Conservation (phyloP, 2,888 invertebrate genomes). For the Schizaphis graminum region DNA sequence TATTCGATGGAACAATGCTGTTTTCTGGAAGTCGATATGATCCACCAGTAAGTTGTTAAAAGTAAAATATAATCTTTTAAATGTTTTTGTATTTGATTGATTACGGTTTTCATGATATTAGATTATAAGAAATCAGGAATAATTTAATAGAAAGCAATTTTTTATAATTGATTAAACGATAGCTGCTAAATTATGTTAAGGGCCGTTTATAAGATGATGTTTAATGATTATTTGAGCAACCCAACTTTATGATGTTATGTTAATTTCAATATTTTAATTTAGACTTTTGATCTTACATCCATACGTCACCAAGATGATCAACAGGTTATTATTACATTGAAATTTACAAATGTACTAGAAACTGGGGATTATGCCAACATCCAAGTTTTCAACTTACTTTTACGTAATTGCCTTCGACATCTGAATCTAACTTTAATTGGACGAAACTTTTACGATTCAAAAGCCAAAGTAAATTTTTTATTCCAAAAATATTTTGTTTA, state of each 20-base stretch:
- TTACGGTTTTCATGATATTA: not conserved
- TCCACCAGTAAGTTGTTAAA: conserved; percentile 70
- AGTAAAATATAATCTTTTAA: too few relatives aligned
- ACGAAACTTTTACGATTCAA: conserved; percentile 81
- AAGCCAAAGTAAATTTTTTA: conserved; percentile 75
- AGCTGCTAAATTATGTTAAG: too few relatives aligned
- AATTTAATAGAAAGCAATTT: too few relatives aligned
- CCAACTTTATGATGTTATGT: not conserved
- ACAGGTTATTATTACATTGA: conserved; percentile 72
- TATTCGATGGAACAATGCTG: conserved; percentile 83
- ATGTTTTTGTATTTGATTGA: conserved; percentile 57
- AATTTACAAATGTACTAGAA: conserved; percentile 76
- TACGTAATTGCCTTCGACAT: conserved; percentile 78
- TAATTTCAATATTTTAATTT: conserved; percentile 67
- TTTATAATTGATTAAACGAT: too few relatives aligned
- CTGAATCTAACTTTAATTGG: conserved; percentile 81
- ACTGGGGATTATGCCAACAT: conserved; percentile 80
- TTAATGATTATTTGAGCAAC: too few relatives aligned
- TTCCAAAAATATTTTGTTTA: conserved; percentile 69
- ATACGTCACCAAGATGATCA: conserved; percentile 74
- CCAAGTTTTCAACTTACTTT: conserved; percentile 84
- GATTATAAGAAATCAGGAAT: not conserved
- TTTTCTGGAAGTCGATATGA: conserved; percentile 75
- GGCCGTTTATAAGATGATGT: too few relatives aligned
- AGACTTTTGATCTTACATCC: conserved; percentile 77